These are phyloP conservation scores for Daphoenositta chrysoptera DNA, from an alignment of 2,113 vertebrate species.

Conservation along the genomic window DNA sequence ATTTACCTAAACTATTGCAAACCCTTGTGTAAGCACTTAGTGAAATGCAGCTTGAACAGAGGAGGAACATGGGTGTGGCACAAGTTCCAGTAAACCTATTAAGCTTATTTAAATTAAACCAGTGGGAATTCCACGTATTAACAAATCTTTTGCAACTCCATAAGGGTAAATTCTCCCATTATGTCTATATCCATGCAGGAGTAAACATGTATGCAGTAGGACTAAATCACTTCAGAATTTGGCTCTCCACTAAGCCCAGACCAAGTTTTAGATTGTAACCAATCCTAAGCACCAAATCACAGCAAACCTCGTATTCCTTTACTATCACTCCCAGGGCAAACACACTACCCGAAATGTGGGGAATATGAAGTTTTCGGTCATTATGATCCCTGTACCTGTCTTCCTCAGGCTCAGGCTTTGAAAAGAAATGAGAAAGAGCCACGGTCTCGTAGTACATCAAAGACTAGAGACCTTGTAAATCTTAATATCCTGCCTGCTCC, in stretches of 20 bases:
- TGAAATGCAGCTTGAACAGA: not conserved
- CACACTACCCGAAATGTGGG: not conserved
- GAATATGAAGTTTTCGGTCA: not conserved
- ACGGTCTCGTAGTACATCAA: slow-evolving; percentile 1
- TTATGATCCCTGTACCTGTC: not conserved
- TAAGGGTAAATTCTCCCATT: not conserved
- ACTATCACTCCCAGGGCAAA: not conserved
- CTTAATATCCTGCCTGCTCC: slow-evolving; percentile 10
- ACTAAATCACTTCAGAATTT: not conserved
- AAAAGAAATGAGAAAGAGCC: not conserved
- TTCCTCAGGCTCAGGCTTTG: not conserved
- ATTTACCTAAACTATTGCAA: slow-evolving; percentile 15
- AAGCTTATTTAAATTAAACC: not conserved
- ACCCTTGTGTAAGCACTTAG: not conserved
- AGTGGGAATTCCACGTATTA: not conserved
- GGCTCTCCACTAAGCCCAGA: not conserved
- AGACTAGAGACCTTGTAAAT: not conserved
- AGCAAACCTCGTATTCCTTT: not conserved
- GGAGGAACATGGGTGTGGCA: not conserved
- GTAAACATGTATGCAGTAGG: not conserved
- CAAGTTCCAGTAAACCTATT: not conserved
- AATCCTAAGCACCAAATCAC: not conserved
- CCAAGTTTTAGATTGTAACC: not conserved
- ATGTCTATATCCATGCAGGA: not conserved
- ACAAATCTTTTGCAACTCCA: not conserved